These are phyloP conservation scores for Chelon labrosus DNA, from an alignment of 2,797 vertebrate species.

Conservation along the genomic window DNA sequence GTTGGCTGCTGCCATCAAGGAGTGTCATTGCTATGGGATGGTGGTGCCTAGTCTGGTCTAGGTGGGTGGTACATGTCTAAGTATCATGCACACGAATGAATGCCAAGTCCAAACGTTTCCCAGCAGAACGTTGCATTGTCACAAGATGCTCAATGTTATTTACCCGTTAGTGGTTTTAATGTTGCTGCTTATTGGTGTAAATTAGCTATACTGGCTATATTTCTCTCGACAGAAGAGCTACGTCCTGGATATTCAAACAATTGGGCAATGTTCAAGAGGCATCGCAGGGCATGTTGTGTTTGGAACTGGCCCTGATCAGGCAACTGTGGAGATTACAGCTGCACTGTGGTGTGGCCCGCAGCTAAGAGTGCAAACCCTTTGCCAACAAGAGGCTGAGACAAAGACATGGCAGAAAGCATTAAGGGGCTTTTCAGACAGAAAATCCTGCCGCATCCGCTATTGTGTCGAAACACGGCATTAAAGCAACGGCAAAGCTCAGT, in stretches of 20 bases:
- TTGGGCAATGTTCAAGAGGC: slow-evolving; percentile 34
- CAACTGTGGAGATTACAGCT: slow-evolving; percentile 62
- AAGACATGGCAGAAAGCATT: slow-evolving; percentile 50
- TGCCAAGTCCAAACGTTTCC: too few species aligned
- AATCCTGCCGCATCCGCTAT: slow-evolving; percentile 47
- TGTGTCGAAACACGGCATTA: slow-evolving; percentile 30
- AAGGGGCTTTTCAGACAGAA: slow-evolving; percentile 53
- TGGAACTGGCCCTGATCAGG: slow-evolving; percentile 55
- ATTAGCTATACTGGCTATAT: slow-evolving; percentile 4
- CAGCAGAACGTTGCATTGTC: too few species aligned
- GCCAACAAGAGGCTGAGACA: slow-evolving; percentile 61
- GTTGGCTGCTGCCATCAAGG: too few species aligned
- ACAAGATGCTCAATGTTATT: too few species aligned
- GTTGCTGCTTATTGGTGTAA: too few species aligned
- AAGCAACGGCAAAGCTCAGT: slow-evolving; percentile 38
- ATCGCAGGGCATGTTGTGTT: slow-evolving; percentile 34
- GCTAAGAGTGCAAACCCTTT: slow-evolving; percentile 46
- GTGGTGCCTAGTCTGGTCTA: too few species aligned
- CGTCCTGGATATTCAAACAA: slow-evolving; percentile 11
- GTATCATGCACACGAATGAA: too few species aligned
- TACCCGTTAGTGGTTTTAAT: too few species aligned
- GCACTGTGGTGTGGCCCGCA: slow-evolving; percentile 41
- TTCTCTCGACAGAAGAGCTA: slow-evolving; percentile 25
- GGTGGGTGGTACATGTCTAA: too few species aligned
- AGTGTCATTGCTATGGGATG: too few species aligned